Base-by-base conservation (phyloP, 2,797 vertebrate genomes). In the Lithobates pipiens region DNA sequence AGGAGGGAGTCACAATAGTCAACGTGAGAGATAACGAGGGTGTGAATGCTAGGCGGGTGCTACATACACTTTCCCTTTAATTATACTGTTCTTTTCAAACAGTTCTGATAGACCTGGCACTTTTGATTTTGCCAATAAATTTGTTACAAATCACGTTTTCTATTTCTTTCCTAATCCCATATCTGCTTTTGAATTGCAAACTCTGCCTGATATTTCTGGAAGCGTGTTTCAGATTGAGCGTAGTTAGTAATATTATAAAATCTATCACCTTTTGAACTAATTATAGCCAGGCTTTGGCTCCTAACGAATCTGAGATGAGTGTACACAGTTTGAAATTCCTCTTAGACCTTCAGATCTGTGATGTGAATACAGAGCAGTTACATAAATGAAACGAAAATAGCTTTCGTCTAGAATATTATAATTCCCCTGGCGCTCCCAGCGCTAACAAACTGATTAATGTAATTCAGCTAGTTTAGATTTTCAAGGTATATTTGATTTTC, bases 371-470 rank as follows among this genome's bases (percentile, higher is more conserved):
- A 76, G 72, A 80, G 44, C 32, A 85, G 77, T 80, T 85, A 76
- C 44, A 80, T 80, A 85, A 84, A 81, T 70, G 72, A 70, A 81
- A 27, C 32, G 15, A 80, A 80, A 70, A 80, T 81, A 85, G 63
- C 27, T 80, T 81, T 81, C 77, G 69, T 29, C 72, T 85, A 65
- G 72, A 85, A 85, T 81, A 80, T 34, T 69, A 61, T 44, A 85
- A 70, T 76, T 74, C 84, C 78, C 77, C 11, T 54, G 63, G 72
- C 27, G 63, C n/a, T 16, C 2, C 74, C 77, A 15, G 61, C 10
- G 61, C 77, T 79, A 79, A 80, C 78, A 70, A 76, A 81, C 77
- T 81, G 44, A 85, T 85, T 70, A 85, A 85, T 80, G 34, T 76
- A 76, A 76, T 81, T 81, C 84, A 76, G 44, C 29, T n/a, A 36